Evolutionary conservation across 1,140 invertebrate species (phyloP), one percentile per base, ranked within the genome.

Genomic region (Sesamia nonagrioides): DNA sequence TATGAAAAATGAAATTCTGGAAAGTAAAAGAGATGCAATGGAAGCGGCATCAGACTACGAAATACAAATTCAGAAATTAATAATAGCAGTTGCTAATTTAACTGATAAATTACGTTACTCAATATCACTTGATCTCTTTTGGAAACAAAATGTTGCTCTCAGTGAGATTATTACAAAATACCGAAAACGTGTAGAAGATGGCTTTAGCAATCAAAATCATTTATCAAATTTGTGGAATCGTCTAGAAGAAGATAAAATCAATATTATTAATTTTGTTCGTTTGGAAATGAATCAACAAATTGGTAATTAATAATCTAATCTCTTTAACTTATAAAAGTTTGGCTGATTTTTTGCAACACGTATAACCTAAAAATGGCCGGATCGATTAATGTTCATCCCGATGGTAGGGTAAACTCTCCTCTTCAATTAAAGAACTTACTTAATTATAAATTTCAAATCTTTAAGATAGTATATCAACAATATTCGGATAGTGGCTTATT

Each of bases 1-100:
- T 82, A 75, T 95, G 21, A 93, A 88, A 80, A 92, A 88, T 77
- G 94, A 95, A 80, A 82, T 88, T 74, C 86, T 91, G 61, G 89
- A 93, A 76, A 82, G 33, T 63, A 95, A 92, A 84, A 91, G 85
- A 71, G 88, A 92, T 60, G 75, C 58, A 18, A 87, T 94, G 74
- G 73, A 84, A 74, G 79, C 82, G 63, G 69, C 84, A 27, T 89
- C 88, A 18, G 86, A 90, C 42, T 93, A 93, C 78, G 94, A 95
- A 81, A 83, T 71, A 71, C 88, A 91, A 78, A 88, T 91, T 42
- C 91, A 95, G 73, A 89, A 84, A 61, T 81, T 94, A 71, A 88
- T 93, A 18, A 80, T 91, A 40, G 76, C 85, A 42, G 68, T 94
- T 15, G 72, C 88, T 8, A 88, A 89, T 76, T 79, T 95, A 52